These are phyloP conservation scores for Epistrophella euchroma DNA, from an alignment of 2,888 invertebrate species.

Conservation along the genomic window DNA sequence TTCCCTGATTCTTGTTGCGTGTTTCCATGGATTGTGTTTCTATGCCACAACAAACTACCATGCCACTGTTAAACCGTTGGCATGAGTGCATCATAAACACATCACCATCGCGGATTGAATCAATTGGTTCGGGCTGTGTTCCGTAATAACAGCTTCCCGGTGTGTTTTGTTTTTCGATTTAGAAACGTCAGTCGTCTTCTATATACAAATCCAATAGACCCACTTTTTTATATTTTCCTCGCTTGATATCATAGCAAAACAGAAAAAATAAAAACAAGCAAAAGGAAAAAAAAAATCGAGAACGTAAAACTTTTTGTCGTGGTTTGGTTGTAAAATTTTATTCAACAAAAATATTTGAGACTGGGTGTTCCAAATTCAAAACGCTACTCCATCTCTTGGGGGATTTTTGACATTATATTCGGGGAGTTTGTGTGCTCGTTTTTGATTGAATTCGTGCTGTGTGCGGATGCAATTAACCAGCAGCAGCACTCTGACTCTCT, in stretches of 20 bases:
- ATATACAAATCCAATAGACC: constrained; percentile 19
- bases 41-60: constrained; percentile 40
- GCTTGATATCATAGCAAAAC: constrained; percentile 1
- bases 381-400: constrained; percentile 42
- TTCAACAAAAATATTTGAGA: constrained; percentile 58
- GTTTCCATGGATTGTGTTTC: constrained; percentile 45
- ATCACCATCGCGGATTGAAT: constrained; percentile 64
- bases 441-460: constrained; percentile 75
- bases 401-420: constrained; percentile 64
- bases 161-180: constrained; percentile 26
- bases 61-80: constrained; percentile 63
- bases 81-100: constrained; percentile 73
- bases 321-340: constrained; percentile 73
- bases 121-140: constrained; percentile 62
- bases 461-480: constrained; percentile 73
- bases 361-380: constrained; percentile 38
- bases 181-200: not conserved
- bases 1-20: constrained; percentile 61
- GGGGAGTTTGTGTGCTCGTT: constrained; percentile 32
- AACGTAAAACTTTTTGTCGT: constrained; percentile 41
- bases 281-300: constrained; percentile 8
- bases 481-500: constrained; percentile 39
- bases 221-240: constrained; percentile 40
- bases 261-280: not conserved
- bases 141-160: constrained; percentile 61